A percentile compares a stretch with the other conserved stretches of the same genome.
These are phyloP conservation scores for Cosmopolites sordidus DNA, from an alignment of 2,888 invertebrate genomes.

Conservation along the genomic window DNA sequence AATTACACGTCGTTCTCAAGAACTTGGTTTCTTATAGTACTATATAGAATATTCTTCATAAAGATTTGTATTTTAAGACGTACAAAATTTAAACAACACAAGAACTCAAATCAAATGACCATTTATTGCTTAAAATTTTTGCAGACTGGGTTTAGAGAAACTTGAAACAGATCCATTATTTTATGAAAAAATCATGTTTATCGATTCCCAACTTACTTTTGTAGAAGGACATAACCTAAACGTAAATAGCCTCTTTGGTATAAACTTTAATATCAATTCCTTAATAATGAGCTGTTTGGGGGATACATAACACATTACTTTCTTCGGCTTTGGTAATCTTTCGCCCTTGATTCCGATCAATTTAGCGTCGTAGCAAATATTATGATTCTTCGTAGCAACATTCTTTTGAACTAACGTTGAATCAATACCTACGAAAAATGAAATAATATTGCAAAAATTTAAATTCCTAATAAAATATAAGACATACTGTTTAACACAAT, in stretches of 20 bases:
- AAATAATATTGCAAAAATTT: no score
- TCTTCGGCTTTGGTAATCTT: slow-evolving; percentile 69
- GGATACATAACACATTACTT: slow-evolving; percentile 85
- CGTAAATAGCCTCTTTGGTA: slow-evolving; percentile 85
- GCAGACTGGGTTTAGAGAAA: no score
- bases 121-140: no score
- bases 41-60: no score
- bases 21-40: no score
- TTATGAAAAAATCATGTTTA: no score
- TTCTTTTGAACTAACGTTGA: slow-evolving; percentile 82
- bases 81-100: no score
- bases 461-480: no score
- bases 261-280: slow-evolving; percentile 88
- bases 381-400: slow-evolving; percentile 78
- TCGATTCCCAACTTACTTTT: slow-evolving; percentile 74
- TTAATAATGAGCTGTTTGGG: slow-evolving; percentile 90
- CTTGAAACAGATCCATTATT: no score
- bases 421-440: slow-evolving; percentile 59
- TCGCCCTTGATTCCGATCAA: slow-evolving; percentile 60
- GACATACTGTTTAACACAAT: slow-evolving; percentile 81
- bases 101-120: no score
- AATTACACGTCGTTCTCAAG: no score
- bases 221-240: slow-evolving; percentile 92
- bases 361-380: slow-evolving; percentile 82
- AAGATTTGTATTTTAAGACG: no score